Conservation (phyloP, 2,888 invertebrate species). For the Bombylius major region DNA sequence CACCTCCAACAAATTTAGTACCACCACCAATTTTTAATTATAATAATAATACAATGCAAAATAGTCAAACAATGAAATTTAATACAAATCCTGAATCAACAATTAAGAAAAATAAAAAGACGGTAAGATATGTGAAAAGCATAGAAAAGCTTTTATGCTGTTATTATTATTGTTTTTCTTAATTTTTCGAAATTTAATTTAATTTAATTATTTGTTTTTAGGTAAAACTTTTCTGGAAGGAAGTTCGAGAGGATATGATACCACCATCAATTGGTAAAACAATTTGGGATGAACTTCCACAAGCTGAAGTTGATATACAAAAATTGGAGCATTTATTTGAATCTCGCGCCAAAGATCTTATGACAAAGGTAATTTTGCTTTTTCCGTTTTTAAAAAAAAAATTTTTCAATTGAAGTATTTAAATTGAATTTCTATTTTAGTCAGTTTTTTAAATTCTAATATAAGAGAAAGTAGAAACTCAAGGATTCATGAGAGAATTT, state of each 20-base stretch:
- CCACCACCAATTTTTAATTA: conserved; percentile 40
- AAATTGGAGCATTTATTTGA: conserved; percentile 95
- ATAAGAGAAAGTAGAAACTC: too few species aligned
- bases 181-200: neutral
- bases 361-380: conserved; percentile 64
- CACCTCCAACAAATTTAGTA: conserved; percentile 39
- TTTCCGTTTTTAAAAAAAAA: too few species aligned
- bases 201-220: conserved; percentile 9
- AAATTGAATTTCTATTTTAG: too few species aligned
- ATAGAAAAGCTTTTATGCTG: neutral
- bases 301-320: conserved; percentile 77
- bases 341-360: conserved; percentile 86
- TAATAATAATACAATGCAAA: neutral
- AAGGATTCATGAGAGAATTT: too few species aligned
- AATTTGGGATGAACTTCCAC: conserved; percentile 85
- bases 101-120: conserved; percentile 83
- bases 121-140: conserved; percentile 41
- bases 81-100: conserved; percentile 25
- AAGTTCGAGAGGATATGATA: conserved; percentile 58
- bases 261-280: conserved; percentile 52
- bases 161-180: neutral
- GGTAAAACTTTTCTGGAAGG: conserved; percentile 91
- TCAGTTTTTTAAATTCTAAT: too few species aligned
- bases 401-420: too few species aligned
- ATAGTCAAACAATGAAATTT: neutral